phyloP scores from a whole-genome alignment of 1,140 invertebrate genomes.

The Drosophila erecta region DNA sequence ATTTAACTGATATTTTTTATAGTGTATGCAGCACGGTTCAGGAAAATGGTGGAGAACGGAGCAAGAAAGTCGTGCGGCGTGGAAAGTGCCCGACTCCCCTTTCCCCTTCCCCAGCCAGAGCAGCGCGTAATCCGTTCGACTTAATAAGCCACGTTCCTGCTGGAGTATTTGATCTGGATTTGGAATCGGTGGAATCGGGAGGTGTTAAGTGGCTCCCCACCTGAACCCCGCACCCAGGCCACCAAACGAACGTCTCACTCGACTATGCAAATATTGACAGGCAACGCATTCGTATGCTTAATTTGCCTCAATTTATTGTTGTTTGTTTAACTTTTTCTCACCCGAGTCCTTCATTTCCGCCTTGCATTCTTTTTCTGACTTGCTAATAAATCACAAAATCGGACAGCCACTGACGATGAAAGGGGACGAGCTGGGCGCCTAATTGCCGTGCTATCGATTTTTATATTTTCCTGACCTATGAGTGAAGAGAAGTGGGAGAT shows the following conservation, averaged over 20 bases:
- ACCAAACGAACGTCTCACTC: constrained; percentile 13
- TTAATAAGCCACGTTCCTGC: constrained; percentile 75
- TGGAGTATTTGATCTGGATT: constrained; percentile 46
- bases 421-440: constrained; percentile 30
- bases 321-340: constrained; percentile 52
- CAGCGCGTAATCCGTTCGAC: constrained; percentile 70
- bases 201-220: constrained; percentile 26
- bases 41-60: neutral
- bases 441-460: constrained; percentile 68
- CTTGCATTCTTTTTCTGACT: constrained; percentile 7
- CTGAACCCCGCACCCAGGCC: too few relatives aligned
- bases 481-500: constrained; percentile 25
- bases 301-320: constrained; percentile 70
- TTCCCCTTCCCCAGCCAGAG: neutral
- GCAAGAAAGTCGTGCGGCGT: constrained; percentile 28
- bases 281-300: constrained; percentile 62
- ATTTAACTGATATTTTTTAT: neutral
- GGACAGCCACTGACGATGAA: constrained; percentile 25
- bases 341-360: neutral
- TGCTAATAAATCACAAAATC: constrained; percentile 62
- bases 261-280: constrained; percentile 70
- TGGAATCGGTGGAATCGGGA: constrained; percentile 9
- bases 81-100: constrained; percentile 3
- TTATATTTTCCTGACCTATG: constrained; percentile 35
- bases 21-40: neutral